phyloP scores from a whole-genome alignment of 2,797 vertebrate genomes.

The Phoeniculus purpureus region DNA sequence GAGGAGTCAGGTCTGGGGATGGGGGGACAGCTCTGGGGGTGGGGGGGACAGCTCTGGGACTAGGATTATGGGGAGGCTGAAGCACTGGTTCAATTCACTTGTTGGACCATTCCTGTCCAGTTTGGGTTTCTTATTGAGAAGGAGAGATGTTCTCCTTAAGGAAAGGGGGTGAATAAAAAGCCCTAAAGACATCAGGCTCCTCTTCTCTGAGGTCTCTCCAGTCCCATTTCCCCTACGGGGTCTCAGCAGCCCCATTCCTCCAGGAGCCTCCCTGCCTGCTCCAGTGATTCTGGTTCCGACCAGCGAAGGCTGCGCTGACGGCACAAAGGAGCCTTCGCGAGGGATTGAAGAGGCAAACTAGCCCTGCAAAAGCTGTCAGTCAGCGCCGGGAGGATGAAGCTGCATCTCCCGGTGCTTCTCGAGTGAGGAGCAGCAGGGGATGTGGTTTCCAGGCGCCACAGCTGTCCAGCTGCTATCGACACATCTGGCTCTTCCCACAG shows the following conservation, averaged over 20 bases:
- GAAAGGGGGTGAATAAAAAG: background rate
- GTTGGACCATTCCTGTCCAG: accelerated
- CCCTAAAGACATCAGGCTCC: background rate
- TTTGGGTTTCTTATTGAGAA: background rate
- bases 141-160: background rate
- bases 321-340: background rate
- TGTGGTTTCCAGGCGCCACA: background rate
- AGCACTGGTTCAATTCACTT: no score
- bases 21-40: no score
- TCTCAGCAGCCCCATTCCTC: background rate
- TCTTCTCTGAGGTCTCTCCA: background rate
- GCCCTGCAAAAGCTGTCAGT: background rate
- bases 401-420: background rate
- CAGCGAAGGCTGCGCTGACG: background rate
- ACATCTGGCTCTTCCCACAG: accelerated
- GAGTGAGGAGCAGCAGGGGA: background rate
- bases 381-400: background rate
- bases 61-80: no score
- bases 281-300: background rate
- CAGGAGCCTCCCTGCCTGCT: background rate
- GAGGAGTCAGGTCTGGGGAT: no score
- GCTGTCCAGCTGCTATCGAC: background rate
- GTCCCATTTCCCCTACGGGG: background rate
- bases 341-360: background rate
- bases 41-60: no score